Percentiles rank a stretch among this genome's conserved stretches.
phyloP scores from a whole-genome alignment of 1,140 invertebrate genomes.

The Lerema accius region DNA sequence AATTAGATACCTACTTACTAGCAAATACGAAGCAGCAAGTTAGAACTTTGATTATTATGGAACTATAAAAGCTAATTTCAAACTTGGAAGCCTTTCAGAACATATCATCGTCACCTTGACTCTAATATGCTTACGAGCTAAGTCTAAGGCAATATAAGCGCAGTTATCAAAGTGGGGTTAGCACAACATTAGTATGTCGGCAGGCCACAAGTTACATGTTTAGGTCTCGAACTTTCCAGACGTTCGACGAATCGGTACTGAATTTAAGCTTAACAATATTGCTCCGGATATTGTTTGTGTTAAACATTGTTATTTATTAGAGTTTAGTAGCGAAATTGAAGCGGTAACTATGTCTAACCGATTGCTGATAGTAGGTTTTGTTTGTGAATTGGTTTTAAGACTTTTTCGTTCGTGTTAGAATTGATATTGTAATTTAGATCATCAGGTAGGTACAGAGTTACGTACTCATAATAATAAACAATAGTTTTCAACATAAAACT shows the following conservation, averaged over 20 bases:
- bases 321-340: no score
- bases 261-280: no score
- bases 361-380: no score
- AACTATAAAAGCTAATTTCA: conserved; percentile 32
- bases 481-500: no score
- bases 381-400: no score
- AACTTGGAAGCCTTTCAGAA: conserved; percentile 30
- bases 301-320: background rate
- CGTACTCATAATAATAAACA: no score
- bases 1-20: background rate
- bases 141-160: conserved; percentile 39
- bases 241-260: conserved; percentile 54
- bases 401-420: no score
- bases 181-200: conserved; percentile 59
- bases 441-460: no score
- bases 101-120: conserved; percentile 35
- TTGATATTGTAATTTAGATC: no score
- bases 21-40: background rate
- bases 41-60: conserved; percentile 13
- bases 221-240: conserved; percentile 67
- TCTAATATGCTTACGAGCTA: conserved; percentile 37
- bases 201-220: conserved; percentile 55
- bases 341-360: no score
- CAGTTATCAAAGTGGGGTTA: conserved; percentile 51
- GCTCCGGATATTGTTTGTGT: conserved; percentile 41